Conservation (phyloP, 2,797 vertebrate genomes). For the Setipinna tenuifilis region DNA sequence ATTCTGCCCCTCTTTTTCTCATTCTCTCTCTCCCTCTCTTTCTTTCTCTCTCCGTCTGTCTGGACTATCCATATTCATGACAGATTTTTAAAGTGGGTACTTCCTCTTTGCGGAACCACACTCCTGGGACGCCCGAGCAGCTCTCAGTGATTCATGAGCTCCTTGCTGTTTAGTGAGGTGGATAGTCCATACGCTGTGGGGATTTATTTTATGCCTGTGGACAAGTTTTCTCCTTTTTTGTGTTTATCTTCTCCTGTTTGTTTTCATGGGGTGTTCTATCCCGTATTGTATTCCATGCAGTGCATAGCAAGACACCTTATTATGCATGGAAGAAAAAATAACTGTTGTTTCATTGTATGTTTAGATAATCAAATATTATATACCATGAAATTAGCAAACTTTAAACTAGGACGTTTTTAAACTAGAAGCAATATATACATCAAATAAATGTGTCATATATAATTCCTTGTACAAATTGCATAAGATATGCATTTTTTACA, state of each 20-base stretch:
- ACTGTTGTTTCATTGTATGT: not conserved
- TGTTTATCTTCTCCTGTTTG: not conserved
- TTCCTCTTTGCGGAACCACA: not conserved
- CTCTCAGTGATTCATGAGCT: not conserved
- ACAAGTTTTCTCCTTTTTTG: not conserved
- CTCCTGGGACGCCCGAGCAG: not conserved
- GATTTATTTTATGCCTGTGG: not conserved
- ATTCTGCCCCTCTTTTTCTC: constrained; percentile 38
- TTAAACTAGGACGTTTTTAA: not conserved
- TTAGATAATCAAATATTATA: not conserved
- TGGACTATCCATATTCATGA: constrained; percentile 2
- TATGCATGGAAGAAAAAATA: not conserved
- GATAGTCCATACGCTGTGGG: not conserved
- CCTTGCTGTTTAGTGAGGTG: not conserved
- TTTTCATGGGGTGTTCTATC: not conserved
- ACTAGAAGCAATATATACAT: not conserved
- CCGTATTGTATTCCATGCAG: not conserved
- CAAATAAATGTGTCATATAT: not conserved
- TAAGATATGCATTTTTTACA: too few relatives aligned
- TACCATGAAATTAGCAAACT: not conserved
- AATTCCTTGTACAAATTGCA: not conserved
- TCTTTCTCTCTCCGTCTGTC: not conserved
- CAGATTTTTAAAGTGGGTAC: not conserved
- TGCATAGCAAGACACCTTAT: not conserved
- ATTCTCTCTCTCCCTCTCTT: constrained; percentile 26